phyloP scores from a whole-genome alignment of 2,888 invertebrate genomes.

The Melanotus villosus region DNA sequence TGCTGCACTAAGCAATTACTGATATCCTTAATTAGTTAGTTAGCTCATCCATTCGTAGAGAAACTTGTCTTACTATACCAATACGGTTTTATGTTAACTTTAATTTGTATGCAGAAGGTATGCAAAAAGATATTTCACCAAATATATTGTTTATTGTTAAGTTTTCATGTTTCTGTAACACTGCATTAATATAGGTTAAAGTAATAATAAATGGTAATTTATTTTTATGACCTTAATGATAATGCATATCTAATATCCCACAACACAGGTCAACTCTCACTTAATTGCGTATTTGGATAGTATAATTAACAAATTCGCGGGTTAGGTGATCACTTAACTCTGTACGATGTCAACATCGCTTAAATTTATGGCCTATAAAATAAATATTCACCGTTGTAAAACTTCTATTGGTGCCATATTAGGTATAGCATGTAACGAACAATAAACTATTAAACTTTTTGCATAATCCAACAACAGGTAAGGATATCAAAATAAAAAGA shows the following conservation, averaged over 20 bases:
- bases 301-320: not conserved
- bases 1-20: not conserved
- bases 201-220: conserved; percentile 4
- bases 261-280: not conserved
- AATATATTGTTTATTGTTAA: conserved; percentile 9
- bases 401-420: not conserved
- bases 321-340: not conserved
- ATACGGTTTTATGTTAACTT: not conserved
- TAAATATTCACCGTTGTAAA: not conserved
- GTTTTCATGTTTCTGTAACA: not conserved
- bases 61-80: not conserved
- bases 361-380: not conserved
- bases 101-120: not conserved
- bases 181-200: conserved; percentile 3
- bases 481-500: too few relatives aligned
- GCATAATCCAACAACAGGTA: too few relatives aligned
- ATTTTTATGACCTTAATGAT: not conserved
- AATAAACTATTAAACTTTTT: too few relatives aligned
- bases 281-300: not conserved
- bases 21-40: not conserved
- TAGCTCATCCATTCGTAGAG: not conserved
- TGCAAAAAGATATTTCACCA: conserved; percentile 3
- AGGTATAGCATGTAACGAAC: too few relatives aligned
- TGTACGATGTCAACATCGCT: not conserved
- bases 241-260: not conserved